Base-by-base conservation (phyloP, 2,888 invertebrate species). In the Scaptodrosophila latifasciaeformis region DNA sequence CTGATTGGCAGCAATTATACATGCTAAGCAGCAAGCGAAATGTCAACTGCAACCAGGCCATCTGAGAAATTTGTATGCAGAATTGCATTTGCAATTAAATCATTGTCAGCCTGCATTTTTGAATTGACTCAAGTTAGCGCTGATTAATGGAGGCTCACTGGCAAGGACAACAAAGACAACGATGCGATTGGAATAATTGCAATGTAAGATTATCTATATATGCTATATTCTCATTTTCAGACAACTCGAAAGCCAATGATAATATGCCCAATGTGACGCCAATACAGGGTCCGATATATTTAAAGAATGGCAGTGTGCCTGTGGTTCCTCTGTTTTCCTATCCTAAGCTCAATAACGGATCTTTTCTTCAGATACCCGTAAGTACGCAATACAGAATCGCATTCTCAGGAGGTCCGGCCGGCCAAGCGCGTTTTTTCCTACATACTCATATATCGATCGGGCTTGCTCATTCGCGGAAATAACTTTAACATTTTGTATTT, bases 351-450 rank as follows among this genome's bases (percentile, higher is more conserved):
- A 94, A 93, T 87, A 95, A 95, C 87, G 95, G 95, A 64, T 91
- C 93, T 42, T 92, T 94, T 86, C 91, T 95, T 71, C 95, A 95
- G 88, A 95, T 95, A 88, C 95, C 95, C 88, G 95, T 95, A 87
- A 94, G 94, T 91, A 50, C 18, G 39, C 9, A 5, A 12, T 13
- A 17, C 24, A 3, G 6, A 17, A 13, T 13, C 39, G 18, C 12
- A 12, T 6, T 7, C 35, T 13, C 12, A 12, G 15, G n/a, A n/a
- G n/a, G 18, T 19, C 40, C 31, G 29, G 15, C 24, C 48, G 53
- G 47, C 47, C 50, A 19, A 59, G 47, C 52, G 47, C 52, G 58
- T 57, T 50, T 50, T 49, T 44, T 59, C 47, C 37, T n/a, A n/a
- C n/a, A n/a, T n/a, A n/a, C n/a, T n/a, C n/a, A 27, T 51, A 62